Percentiles rank a stretch among this genome's conserved stretches.
These are phyloP conservation scores for Elanus axillaris DNA, from an alignment of 2,113 vertebrate genomes.

Conservation along the genomic window DNA sequence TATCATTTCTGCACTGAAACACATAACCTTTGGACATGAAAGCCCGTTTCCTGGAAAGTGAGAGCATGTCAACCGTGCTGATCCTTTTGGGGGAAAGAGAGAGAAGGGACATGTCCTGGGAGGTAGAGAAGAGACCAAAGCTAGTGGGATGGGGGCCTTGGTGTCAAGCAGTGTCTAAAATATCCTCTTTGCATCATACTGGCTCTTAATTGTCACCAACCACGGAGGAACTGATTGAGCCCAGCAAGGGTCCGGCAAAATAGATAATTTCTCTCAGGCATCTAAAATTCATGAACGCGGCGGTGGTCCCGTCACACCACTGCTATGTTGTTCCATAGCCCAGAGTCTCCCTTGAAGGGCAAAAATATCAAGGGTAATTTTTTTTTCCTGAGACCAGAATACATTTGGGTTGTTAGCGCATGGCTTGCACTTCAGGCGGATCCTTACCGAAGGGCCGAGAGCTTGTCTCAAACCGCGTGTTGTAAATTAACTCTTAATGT, in stretches of 20 bases:
- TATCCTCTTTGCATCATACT: constrained; percentile 68
- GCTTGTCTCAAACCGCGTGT: constrained; percentile 9
- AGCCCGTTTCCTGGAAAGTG: background rate
- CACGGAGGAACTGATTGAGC: constrained; percentile 73
- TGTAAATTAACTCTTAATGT: constrained; percentile 70
- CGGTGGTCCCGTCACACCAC: constrained; percentile 31
- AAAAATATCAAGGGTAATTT: constrained; percentile 33
- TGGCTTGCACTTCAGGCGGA: constrained; percentile 51
- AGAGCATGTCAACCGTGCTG: background rate
- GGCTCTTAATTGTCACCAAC: constrained; percentile 77
- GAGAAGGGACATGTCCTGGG: background rate
- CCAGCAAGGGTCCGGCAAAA: constrained; percentile 71
- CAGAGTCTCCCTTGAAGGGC: constrained; percentile 58
- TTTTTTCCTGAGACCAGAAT: constrained; percentile 37
- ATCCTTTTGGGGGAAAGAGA: background rate
- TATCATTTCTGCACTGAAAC: background rate
- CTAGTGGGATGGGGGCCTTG: constrained; percentile 1
- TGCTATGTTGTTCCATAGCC: constrained; percentile 16
- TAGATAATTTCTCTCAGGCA: constrained; percentile 66
- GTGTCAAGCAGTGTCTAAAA: constrained; percentile 73
- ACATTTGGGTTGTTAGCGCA: constrained; percentile 60
- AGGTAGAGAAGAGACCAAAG: background rate
- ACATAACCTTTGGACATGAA: background rate
- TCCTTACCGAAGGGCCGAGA: constrained; percentile 18
- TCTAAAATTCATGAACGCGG: constrained; percentile 69